phyloP scores from a whole-genome alignment of 2,888 invertebrate species.

The Rhamphomyia laevipes region DNA sequence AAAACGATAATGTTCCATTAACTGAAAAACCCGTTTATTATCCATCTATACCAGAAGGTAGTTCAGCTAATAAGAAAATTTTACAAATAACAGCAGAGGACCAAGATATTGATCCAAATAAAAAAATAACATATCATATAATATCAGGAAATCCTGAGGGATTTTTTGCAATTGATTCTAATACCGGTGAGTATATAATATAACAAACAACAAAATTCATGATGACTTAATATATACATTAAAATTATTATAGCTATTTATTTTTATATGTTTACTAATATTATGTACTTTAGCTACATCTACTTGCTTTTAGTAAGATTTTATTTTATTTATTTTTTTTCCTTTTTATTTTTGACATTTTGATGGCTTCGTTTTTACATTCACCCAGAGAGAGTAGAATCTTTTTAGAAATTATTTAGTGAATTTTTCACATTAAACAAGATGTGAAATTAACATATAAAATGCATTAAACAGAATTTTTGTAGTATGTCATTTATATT shows the following conservation, averaged over 20 bases:
- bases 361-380: too few species aligned
- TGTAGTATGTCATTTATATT: too few species aligned
- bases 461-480: too few species aligned
- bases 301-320: too few species aligned
- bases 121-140: slow-evolving; percentile 66
- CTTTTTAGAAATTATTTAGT: too few species aligned
- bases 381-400: too few species aligned
- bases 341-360: too few species aligned
- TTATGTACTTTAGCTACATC: too few species aligned
- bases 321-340: too few species aligned
- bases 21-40: slow-evolving; percentile 78
- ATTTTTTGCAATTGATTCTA: slow-evolving; percentile 75
- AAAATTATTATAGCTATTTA: background rate
- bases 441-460: too few species aligned
- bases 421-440: too few species aligned
- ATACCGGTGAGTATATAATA: slow-evolving; percentile 63
- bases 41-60: slow-evolving; percentile 69
- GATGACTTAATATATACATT: background rate
- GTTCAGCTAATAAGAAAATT: slow-evolving; percentile 58
- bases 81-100: slow-evolving; percentile 67
- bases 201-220: background rate
- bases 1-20: slow-evolving; percentile 91
- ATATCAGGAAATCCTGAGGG: slow-evolving; percentile 86
- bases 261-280: too few species aligned
- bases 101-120: slow-evolving; percentile 58